A percentile compares a stretch with the other conserved stretches of the same genome.
phyloP scores from a whole-genome alignment of 2,888 invertebrate genomes.

The Endotricha flammealis region DNA sequence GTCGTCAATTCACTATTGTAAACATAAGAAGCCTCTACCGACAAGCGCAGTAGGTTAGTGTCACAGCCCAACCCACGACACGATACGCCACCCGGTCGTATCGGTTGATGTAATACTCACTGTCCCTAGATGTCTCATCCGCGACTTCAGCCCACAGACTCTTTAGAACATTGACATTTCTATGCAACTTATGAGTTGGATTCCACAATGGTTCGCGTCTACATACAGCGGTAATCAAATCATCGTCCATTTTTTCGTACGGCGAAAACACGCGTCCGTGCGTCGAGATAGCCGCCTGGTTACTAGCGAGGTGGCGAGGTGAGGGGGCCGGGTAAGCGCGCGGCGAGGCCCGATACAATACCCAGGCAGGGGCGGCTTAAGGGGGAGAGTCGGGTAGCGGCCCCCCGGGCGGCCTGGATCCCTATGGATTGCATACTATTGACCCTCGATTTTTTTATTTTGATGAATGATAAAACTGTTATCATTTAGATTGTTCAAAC shows the following conservation, averaged over 20 bases:
- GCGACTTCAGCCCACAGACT: slow-evolving; percentile 19
- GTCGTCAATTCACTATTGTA: no score
- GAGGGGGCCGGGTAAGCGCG: slow-evolving; percentile 6
- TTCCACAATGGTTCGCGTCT: slow-evolving; percentile 19
- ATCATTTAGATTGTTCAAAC: no score
- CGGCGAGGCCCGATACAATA: slow-evolving; percentile 1
- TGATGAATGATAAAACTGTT: no score
- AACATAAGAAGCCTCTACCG: no score
- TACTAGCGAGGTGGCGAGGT: slow-evolving; percentile 7
- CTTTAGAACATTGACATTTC: slow-evolving; percentile 15
- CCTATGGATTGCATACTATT: no score
- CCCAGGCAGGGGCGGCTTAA: background rate
- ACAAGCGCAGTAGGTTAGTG: no score
- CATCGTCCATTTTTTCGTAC: slow-evolving; percentile 14
- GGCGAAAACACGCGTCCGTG: slow-evolving; percentile 3
- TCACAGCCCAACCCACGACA: no score
- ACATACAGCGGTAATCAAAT: slow-evolving; percentile 17
- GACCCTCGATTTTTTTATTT: no score
- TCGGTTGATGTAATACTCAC: slow-evolving; percentile 12
- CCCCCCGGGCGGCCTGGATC: background rate
- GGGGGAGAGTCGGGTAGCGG: background rate
- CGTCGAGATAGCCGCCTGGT: slow-evolving; percentile 7
- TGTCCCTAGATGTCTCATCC: slow-evolving; percentile 14
- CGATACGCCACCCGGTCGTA: no score
- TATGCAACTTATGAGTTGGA: slow-evolving; percentile 15